These are phyloP conservation scores for Caiman crocodilus DNA, from an alignment of 2,797 vertebrate genomes.

Conservation along the genomic window DNA sequence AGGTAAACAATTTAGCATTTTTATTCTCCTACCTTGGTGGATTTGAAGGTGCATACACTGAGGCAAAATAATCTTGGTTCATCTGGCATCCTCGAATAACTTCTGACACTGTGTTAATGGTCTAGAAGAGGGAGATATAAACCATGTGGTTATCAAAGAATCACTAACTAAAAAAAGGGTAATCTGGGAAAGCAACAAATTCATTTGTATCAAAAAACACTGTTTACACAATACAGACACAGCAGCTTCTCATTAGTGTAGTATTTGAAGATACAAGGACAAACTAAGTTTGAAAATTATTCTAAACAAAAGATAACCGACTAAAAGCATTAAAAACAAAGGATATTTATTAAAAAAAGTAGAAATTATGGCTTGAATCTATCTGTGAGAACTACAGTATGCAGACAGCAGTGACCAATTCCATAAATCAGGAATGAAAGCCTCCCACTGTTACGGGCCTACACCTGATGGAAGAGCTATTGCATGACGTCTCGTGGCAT, in stretches of 20 bases:
- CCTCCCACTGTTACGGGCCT: background rate
- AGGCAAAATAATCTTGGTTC: constrained; percentile 99
- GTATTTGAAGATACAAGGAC: background rate
- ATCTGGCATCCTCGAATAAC: constrained; percentile 96
- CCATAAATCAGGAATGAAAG: background rate
- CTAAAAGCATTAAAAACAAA: background rate
- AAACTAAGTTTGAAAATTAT: background rate
- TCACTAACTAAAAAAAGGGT: background rate
- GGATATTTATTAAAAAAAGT: background rate
- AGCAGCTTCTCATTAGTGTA: background rate
- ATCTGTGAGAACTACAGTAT: background rate
- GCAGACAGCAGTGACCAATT: background rate
- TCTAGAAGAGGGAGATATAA: constrained; percentile 80
- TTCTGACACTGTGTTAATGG: constrained; percentile 98
- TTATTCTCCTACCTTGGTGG: constrained; percentile 90
- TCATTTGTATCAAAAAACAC: background rate
- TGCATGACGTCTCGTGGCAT: background rate
- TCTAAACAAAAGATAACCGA: background rate
- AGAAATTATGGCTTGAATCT: background rate
- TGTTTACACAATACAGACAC: background rate
- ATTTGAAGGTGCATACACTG: constrained; percentile 97
- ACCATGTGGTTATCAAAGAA: background rate
- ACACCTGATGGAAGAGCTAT: background rate
- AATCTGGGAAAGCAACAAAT: background rate
- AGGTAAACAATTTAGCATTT: background rate